A percentile compares a stretch with the other conserved stretches of the same genome.
Evolutionary conservation across 1,140 invertebrate genomes (phyloP).

Genomic region (Campoletis sonorensis): DNA sequence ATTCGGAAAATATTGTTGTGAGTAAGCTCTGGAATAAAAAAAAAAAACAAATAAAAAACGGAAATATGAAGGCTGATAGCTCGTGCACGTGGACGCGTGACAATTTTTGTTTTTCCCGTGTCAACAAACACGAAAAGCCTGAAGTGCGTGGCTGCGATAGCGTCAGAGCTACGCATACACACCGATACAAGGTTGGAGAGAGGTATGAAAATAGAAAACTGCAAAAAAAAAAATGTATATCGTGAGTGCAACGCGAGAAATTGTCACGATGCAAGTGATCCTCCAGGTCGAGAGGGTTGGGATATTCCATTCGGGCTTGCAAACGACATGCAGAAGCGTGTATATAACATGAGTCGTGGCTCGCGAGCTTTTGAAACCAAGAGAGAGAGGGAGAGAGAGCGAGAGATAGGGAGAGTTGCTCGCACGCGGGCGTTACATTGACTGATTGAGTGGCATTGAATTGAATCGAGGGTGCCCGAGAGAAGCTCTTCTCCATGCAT

Average conservation of each 20-base stretch:
- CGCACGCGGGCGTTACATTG: constrained; percentile 70
- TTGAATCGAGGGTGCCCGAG: constrained; percentile 71
- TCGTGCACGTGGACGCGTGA: background rate
- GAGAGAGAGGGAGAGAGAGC: background rate
- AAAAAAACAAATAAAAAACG: background rate
- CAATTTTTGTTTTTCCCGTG: constrained; percentile 31
- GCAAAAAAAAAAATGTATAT: background rate
- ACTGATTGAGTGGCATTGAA: constrained; percentile 77
- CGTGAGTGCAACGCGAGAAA: constrained; percentile 32
- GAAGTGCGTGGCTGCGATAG: constrained; percentile 15
- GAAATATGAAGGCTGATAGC: background rate
- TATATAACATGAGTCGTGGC: constrained; percentile 46
- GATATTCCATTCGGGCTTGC: constrained; percentile 26
- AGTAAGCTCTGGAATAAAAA: background rate
- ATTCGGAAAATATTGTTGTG: constrained; percentile 6
- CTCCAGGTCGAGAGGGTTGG: background rate
- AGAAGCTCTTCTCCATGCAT: constrained; percentile 26
- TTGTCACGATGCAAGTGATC: constrained; percentile 6
- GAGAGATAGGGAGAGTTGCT: constrained; percentile 18
- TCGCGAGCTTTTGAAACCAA: constrained; percentile 30
- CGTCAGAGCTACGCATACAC: background rate
- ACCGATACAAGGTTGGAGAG: background rate
- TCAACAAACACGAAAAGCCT: constrained; percentile 27
- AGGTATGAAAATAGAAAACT: background rate
- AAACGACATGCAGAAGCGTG: constrained; percentile 32